These are phyloP conservation scores for Heliconius congener DNA, from an alignment of 1,140 invertebrate species.

Conservation along the genomic window DNA sequence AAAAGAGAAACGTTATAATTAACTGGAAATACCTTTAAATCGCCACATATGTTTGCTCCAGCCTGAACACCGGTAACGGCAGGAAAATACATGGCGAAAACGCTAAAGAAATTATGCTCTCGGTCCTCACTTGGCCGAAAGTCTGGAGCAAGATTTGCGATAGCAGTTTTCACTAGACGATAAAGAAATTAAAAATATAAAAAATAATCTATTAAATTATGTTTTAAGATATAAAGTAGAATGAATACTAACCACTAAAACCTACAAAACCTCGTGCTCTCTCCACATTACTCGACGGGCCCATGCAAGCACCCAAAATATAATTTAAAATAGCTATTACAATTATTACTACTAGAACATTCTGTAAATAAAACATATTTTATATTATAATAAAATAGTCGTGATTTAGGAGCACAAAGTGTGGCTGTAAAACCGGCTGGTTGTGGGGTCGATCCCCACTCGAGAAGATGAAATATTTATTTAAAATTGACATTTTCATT, in stretches of 20 bases:
- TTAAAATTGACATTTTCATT: too few relatives aligned
- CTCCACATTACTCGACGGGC: slow-evolving; percentile 83
- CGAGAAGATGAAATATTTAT: too few relatives aligned
- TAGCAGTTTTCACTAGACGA: slow-evolving; percentile 84
- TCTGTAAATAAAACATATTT: slow-evolving; percentile 74
- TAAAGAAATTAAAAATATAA: not conserved
- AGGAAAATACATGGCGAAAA: slow-evolving; percentile 97
- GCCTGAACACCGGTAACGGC: slow-evolving; percentile 97
- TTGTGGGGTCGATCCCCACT: too few relatives aligned
- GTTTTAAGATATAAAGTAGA: slow-evolving; percentile 28
- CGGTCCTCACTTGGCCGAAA: slow-evolving; percentile 87
- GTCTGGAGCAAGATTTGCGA: slow-evolving; percentile 87
- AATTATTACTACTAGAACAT: slow-evolving; percentile 93
- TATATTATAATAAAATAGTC: not conserved
- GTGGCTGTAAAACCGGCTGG: too few relatives aligned
- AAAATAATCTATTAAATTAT: not conserved
- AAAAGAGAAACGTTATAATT: not conserved
- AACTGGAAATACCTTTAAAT: slow-evolving; percentile 86
- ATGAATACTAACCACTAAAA: slow-evolving; percentile 86
- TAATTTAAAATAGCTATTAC: slow-evolving; percentile 94
- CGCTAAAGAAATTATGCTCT: slow-evolving; percentile 91
- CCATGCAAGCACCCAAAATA: slow-evolving; percentile 90
- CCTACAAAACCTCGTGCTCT: slow-evolving; percentile 91
- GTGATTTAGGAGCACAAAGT: too few relatives aligned
- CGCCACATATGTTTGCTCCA: slow-evolving; percentile 96